Percentiles rank a stretch among this genome's conserved stretches.
Conservation (phyloP, 2,888 invertebrate genomes). For the Danaus chrysippus region DNA sequence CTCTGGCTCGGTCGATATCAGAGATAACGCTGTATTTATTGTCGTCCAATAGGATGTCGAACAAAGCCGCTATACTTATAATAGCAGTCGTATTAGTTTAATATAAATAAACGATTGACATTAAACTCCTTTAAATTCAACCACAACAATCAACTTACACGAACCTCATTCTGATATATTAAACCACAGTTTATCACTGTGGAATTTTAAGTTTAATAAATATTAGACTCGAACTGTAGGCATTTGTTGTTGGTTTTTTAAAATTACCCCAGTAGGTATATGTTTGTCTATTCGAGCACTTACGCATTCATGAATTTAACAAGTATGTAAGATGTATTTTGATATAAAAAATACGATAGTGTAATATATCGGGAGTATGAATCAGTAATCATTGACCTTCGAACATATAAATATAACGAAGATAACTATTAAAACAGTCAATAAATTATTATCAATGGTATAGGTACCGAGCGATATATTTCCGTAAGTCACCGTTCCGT, state of each 20-base stretch:
- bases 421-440: constrained; percentile 4
- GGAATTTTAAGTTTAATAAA: not conserved
- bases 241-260: too few species aligned
- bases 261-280: too few species aligned
- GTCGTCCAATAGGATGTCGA: constrained; percentile 68
- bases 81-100: constrained; percentile 62
- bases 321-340: too few species aligned
- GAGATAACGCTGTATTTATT: constrained; percentile 74
- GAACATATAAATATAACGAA: constrained; percentile 4
- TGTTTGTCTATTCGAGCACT: too few species aligned
- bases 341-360: too few species aligned
- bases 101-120: constrained; percentile 48
- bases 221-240: too few species aligned
- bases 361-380: too few species aligned
- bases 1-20: constrained; percentile 71
- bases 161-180: not conserved
- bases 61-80: constrained; percentile 65
- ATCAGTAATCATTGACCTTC: not conserved
- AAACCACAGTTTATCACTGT: not conserved
- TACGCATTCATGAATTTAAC: too few species aligned
- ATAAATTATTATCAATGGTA: not conserved
- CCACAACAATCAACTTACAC: not conserved
- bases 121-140: constrained; percentile 5
- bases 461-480: constrained; percentile 22
- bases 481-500: constrained; percentile 40